Conservation (phyloP, 2,888 invertebrate species). For the Saturnia japonica region DNA sequence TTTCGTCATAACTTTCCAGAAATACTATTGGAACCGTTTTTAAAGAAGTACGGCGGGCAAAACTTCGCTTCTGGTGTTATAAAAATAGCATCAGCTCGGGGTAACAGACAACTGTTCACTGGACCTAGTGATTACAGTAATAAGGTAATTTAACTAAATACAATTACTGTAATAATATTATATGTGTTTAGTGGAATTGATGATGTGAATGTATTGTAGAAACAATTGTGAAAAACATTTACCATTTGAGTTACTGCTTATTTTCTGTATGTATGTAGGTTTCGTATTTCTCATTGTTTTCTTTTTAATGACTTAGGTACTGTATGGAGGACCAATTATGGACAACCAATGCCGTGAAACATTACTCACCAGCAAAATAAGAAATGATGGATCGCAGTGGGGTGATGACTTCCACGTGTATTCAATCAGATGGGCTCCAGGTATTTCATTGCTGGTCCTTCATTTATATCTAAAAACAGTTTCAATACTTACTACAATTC, state of each 20-base stretch:
- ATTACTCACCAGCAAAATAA: constrained; percentile 47
- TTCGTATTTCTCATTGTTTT: constrained; percentile 17
- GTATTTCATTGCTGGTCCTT: constrained; percentile 59
- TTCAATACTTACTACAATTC: background rate
- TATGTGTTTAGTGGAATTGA: too few relatives aligned
- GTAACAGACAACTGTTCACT: constrained; percentile 75
- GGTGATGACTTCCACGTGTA: constrained; percentile 84
- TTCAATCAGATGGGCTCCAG: constrained; percentile 84
- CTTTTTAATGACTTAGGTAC: constrained; percentile 39
- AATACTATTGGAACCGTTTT: constrained; percentile 83
- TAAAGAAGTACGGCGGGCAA: constrained; percentile 81
- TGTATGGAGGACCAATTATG: constrained; percentile 79
- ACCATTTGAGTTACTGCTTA: too few relatives aligned
- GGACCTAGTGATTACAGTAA: constrained; percentile 28
- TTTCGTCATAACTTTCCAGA: constrained; percentile 41
- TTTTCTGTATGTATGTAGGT: background rate
- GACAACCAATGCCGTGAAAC: constrained; percentile 57
- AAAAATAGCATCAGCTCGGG: constrained; percentile 86
- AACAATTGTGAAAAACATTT: too few relatives aligned
- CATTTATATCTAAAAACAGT: background rate
- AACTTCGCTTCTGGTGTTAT: constrained; percentile 86
- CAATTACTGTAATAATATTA: too few relatives aligned
- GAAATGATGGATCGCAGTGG: constrained; percentile 55
- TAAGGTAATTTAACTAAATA: too few relatives aligned
- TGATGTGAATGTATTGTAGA: too few relatives aligned